phyloP scores from a whole-genome alignment of 2,797 vertebrate genomes.

The Chelon auratus region DNA sequence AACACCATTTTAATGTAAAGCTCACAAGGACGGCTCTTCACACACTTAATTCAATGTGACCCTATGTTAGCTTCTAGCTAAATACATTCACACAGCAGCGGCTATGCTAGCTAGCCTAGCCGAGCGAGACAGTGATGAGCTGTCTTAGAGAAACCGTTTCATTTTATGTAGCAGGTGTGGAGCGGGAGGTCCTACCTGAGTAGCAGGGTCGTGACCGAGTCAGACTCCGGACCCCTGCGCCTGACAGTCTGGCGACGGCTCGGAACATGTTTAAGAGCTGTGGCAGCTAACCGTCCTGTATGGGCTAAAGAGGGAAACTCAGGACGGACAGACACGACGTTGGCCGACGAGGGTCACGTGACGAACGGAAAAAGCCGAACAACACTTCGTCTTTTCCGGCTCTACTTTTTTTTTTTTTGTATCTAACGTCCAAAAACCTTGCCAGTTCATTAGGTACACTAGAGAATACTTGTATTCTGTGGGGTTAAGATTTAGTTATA shows the following conservation, averaged over 20 bases:
- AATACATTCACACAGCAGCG: background rate
- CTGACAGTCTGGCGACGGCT: constrained; percentile 76
- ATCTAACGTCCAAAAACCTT: too few species aligned
- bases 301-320: constrained; percentile 11
- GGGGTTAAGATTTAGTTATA: too few species aligned
- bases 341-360: constrained; percentile 45
- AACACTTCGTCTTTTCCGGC: too few species aligned
- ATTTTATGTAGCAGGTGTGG: accelerated
- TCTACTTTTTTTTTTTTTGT: too few species aligned
- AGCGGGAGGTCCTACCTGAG: constrained; percentile 68
- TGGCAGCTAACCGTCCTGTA: constrained; percentile 41
- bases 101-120: constrained; percentile 58
- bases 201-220: constrained; percentile 59
- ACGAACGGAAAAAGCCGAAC: constrained; percentile 46
- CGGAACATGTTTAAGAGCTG: constrained; percentile 75
- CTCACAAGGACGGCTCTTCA: accelerated
- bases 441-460: too few species aligned
- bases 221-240: constrained; percentile 72
- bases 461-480: too few species aligned
- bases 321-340: constrained; percentile 23
- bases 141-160: accelerated
- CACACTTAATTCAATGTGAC: constrained; percentile 68
- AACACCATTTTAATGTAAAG: too few species aligned
- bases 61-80: constrained; percentile 29
- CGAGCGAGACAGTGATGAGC: background rate